These are phyloP conservation scores for Nomada fabriciana DNA, from an alignment of 2,888 invertebrate genomes.

Conservation along the genomic window DNA sequence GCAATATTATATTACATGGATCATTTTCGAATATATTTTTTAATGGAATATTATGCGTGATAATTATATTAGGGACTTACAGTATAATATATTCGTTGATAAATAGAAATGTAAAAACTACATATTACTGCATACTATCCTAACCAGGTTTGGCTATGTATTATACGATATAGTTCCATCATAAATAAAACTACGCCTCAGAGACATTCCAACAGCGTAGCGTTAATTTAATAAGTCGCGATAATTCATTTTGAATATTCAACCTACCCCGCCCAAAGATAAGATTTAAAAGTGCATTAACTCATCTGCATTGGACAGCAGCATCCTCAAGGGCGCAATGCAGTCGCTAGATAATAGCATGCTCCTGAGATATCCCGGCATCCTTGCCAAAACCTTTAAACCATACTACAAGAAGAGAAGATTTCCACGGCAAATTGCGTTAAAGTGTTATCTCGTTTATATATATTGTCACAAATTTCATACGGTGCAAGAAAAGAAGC, in stretches of 20 bases:
- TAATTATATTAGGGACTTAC: too few relatives aligned
- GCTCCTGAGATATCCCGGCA: slow-evolving; percentile 4
- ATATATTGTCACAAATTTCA: not conserved
- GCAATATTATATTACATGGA: too few relatives aligned
- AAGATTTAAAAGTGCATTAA: slow-evolving; percentile 22
- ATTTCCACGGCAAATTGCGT: not conserved
- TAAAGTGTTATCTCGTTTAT: not conserved
- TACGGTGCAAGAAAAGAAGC: too few relatives aligned
- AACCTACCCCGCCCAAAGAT: not conserved
- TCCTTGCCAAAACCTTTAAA: slow-evolving; percentile 19
- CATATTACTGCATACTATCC: too few relatives aligned
- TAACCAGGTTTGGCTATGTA: too few relatives aligned
- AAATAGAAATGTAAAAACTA: too few relatives aligned
- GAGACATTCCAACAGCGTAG: too few relatives aligned
- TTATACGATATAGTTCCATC: not conserved
- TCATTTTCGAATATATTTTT: too few relatives aligned
- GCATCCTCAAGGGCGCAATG: not conserved
- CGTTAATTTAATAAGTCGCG: not conserved
- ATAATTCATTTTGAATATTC: not conserved
- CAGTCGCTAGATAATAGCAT: not conserved
- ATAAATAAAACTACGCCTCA: not conserved
- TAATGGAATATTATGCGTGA: too few relatives aligned
- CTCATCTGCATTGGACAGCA: slow-evolving; percentile 24
- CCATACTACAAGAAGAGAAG: not conserved
- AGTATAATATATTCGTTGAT: too few relatives aligned